Evolutionary conservation across 2,113 vertebrate species (phyloP).

Genomic region (Sander vitreus): DNA sequence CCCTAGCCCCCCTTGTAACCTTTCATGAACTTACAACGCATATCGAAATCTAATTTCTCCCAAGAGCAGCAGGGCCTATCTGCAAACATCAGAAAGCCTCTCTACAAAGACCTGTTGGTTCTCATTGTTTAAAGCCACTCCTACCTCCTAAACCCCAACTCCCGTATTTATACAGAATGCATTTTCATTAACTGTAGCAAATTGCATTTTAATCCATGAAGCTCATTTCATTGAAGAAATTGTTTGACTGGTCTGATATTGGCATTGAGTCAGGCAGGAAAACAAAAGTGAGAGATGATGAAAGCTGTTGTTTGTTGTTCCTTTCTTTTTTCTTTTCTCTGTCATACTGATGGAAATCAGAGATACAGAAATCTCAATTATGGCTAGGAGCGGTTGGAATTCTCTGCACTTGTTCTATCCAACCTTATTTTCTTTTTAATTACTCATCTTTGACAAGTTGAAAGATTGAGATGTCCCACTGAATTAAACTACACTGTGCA

Average conservation of each 20-base stretch:
- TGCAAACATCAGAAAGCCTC: constrained; percentile 69
- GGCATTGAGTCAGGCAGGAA: constrained; percentile 58
- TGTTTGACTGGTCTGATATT: constrained; percentile 69
- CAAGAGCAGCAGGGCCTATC: constrained; percentile 61
- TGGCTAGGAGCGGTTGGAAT: constrained; percentile 41
- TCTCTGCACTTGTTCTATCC: constrained; percentile 40
- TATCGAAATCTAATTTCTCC: constrained; percentile 69
- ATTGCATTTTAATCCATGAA: constrained; percentile 81
- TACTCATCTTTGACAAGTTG: constrained; percentile 47
- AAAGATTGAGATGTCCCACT: constrained; percentile 17
- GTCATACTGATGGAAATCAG: constrained; percentile 66
- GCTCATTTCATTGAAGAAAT: constrained; percentile 70
- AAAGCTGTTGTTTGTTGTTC: constrained; percentile 57
- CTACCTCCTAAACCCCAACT: constrained; percentile 56
- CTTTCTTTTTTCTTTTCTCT: constrained; percentile 22
- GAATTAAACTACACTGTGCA: constrained; percentile 7
- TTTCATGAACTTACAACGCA: not conserved
- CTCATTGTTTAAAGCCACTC: constrained; percentile 60
- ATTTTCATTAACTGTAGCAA: constrained; percentile 77
- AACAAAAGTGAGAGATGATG: constrained; percentile 61
- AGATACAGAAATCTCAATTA: constrained; percentile 53
- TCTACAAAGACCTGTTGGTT: constrained; percentile 60
- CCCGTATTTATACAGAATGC: constrained; percentile 65
- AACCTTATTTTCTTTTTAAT: constrained; percentile 39
- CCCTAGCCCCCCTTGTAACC: too few species aligned